These are phyloP conservation scores for Agrotis clavis DNA, from an alignment of 2,888 invertebrate genomes.

Conservation along the genomic window DNA sequence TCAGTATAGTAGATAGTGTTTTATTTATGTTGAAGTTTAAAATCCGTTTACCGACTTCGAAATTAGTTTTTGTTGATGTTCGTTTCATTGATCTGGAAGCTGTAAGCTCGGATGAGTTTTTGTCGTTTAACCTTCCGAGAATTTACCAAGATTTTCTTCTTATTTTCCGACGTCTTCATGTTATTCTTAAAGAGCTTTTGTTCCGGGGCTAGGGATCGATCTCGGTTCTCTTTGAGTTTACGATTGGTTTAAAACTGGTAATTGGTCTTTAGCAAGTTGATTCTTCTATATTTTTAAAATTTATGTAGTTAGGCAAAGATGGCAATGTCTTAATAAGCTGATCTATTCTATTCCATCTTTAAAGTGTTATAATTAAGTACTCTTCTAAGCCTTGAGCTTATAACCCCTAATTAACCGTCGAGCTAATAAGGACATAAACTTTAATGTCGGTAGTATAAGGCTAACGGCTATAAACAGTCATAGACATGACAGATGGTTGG, in stretches of 20 bases:
- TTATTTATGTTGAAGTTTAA: slow-evolving; percentile 52
- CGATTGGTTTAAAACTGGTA: slow-evolving; percentile 44
- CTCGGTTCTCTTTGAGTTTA: slow-evolving; percentile 37
- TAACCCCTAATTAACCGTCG: slow-evolving; percentile 31
- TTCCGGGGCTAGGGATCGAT: slow-evolving; percentile 35
- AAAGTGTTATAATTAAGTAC: slow-evolving; percentile 22
- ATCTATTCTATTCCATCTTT: background rate
- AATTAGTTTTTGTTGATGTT: slow-evolving; percentile 53
- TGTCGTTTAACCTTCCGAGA: slow-evolving; percentile 43
- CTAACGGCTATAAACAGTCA: slow-evolving; percentile 25
- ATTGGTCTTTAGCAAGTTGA: slow-evolving; percentile 31
- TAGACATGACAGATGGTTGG: slow-evolving; percentile 18
- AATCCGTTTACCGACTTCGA: slow-evolving; percentile 42
- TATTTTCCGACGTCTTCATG: slow-evolving; percentile 45
- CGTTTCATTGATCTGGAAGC: slow-evolving; percentile 52
- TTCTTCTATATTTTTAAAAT: slow-evolving; percentile 14
- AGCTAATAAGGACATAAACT: slow-evolving; percentile 39
- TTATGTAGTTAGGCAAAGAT: slow-evolving; percentile 1
- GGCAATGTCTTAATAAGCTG: background rate
- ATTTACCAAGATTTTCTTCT: slow-evolving; percentile 44
- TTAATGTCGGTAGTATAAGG: slow-evolving; percentile 34
- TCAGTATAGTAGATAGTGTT: slow-evolving; percentile 44
- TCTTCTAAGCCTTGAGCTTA: slow-evolving; percentile 2
- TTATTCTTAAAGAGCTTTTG: slow-evolving; percentile 46
- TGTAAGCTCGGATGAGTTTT: slow-evolving; percentile 41